A percentile compares a stretch with the other conserved stretches of the same genome.
These are phyloP conservation scores for Hirundo rustica DNA, from an alignment of 2,797 vertebrate genomes.

Conservation along the genomic window DNA sequence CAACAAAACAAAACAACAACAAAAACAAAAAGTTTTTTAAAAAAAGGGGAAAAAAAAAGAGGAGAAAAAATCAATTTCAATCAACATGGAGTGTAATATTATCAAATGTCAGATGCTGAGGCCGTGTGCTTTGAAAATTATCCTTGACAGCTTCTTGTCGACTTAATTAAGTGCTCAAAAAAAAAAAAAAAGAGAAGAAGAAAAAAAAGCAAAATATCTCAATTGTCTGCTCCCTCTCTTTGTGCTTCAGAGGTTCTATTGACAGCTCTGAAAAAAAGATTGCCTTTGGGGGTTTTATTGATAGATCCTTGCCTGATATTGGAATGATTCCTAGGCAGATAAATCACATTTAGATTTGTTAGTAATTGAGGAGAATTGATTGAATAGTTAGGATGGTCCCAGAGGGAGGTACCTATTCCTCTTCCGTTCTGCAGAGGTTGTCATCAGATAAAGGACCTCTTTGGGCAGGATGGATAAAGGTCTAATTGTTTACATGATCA, in stretches of 20 bases:
- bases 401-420: constrained; percentile 78
- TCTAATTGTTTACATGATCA: constrained; percentile 78
- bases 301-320: constrained; percentile 94
- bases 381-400: constrained; percentile 82
- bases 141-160: constrained; percentile 98
- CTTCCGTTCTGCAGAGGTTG: constrained; percentile 69
- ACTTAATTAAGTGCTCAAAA: constrained; percentile 99
- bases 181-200: constrained; percentile 71
- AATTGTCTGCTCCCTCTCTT: constrained; percentile 85
- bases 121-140: constrained; percentile 91
- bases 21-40: background rate
- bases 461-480: constrained; percentile 57
- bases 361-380: constrained; percentile 98
- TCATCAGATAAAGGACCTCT: constrained; percentile 70
- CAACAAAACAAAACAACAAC: background rate
- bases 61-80: constrained; percentile 97
- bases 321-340: constrained; percentile 98
- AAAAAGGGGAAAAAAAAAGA: background rate
- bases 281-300: constrained; percentile 93
- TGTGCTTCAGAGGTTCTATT: constrained; percentile 91
- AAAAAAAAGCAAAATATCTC: constrained; percentile 84
- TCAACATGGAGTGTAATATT: constrained; percentile 98
- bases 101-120: constrained; percentile 98
- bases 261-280: constrained; percentile 93
- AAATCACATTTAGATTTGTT: constrained; percentile 99